phyloP scores from a whole-genome alignment of 2,888 invertebrate genomes.

The Temnothorax ravouxi region DNA sequence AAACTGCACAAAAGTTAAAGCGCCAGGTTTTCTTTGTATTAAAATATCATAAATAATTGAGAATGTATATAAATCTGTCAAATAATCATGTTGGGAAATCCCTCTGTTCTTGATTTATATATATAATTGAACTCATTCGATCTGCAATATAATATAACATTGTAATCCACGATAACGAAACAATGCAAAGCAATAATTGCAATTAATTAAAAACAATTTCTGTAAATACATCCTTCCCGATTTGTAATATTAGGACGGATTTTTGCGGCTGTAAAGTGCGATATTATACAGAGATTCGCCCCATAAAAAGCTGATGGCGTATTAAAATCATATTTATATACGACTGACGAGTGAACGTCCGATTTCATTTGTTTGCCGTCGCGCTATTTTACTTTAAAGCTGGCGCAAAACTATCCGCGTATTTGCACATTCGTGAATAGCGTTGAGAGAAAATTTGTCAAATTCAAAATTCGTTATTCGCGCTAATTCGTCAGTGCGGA shows the following conservation, averaged over 20 bases:
- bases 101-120: background rate
- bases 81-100: background rate
- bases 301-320: background rate
- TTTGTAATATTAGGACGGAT: constrained; percentile 15
- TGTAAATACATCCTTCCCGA: background rate
- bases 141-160: background rate
- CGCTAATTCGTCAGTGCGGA: background rate
- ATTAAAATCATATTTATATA: constrained; percentile 22
- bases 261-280: constrained; percentile 21
- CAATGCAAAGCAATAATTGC: background rate
- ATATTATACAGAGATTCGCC: background rate
- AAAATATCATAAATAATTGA: constrained; percentile 17
- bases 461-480: background rate
- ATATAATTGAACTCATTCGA: background rate
- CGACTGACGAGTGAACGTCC: background rate
- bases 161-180: background rate
- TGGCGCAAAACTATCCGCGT: no score
- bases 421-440: no score
- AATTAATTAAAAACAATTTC: background rate
- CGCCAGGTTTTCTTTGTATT: background rate
- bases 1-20: background rate
- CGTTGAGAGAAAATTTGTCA: background rate
- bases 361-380: constrained; percentile 11
- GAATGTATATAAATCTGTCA: background rate
- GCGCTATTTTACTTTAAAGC: background rate